Base-by-base conservation (phyloP, 2,888 invertebrate genomes). In the Bugula neritina region DNA sequence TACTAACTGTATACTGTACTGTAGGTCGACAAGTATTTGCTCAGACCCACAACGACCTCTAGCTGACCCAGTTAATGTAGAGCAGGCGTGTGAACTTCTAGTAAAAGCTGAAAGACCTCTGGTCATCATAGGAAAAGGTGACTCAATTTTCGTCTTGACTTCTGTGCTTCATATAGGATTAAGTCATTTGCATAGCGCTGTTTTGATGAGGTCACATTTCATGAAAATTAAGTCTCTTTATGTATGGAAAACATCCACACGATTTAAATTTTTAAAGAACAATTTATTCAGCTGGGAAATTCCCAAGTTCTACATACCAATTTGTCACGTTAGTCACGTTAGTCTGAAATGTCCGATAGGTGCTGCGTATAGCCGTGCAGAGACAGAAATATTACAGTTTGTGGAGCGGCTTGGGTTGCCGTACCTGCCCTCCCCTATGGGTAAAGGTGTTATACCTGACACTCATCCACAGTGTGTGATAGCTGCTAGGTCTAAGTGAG, bases 391-490 rank as follows among this genome's bases (percentile, higher is more conserved):
- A 31, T 86, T 88, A 25, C 87, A 89, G 71, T 87, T 96, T 0
- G 88, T 97, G 13, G 86, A 88, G 17, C 85, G 86, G 25, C 90
- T 90, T 1, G 89, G 90, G 75, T 81, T 97, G 58, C 97, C 96
- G 0, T 95, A 95, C 85, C 86, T 97, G 76, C 92, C 95, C 0
- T 95, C 94, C 1, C 97, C 97, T 13, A 97, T 97, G 94, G 97
- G 90, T 81, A 88, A 88, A 82, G 88, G 88, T 5, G 85, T 87
- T 1, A 80, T 88, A 29, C 82, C 86, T 5, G 87, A 87, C 78
- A 81, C 81, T 43, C 85, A 86, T 77, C 78, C 87, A 88, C 2
- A 89, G 76, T 93, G 92, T 83, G 91, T 95, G n/a, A 89, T 91
- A 0, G 88, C 93, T 5, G 94, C 95, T 0, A 88, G 95, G 72